Evolutionary conservation across 2,888 invertebrate species (phyloP).

Genomic region (Rapana venosa): DNA sequence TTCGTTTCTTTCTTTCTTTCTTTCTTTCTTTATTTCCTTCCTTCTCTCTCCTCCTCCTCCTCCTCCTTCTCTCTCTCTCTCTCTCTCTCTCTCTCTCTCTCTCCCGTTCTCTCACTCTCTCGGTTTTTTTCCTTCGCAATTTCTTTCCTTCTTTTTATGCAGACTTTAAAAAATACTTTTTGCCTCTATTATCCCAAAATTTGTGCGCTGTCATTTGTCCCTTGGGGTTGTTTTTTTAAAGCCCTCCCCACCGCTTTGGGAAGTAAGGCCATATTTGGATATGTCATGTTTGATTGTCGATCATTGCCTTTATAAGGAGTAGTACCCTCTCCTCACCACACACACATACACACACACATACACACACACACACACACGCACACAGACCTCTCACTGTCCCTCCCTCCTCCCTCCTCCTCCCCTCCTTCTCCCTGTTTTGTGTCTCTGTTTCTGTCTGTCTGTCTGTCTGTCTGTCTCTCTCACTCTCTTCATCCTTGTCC

Average conservation of each 20-base stretch:
- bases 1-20: not conserved
- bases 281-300: too few relatives aligned
- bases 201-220: too few relatives aligned
- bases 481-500: not conserved
- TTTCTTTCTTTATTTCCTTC: not conserved
- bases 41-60: not conserved
- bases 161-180: too few relatives aligned
- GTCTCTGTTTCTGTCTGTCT: too few relatives aligned
- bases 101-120: not conserved
- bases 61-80: not conserved
- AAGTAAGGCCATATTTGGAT: too few relatives aligned
- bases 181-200: too few relatives aligned
- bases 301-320: too few relatives aligned
- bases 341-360: slow-evolving; percentile 7
- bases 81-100: not conserved
- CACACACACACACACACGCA: too few relatives aligned
- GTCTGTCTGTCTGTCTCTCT: not conserved
- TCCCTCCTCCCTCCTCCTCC: too few relatives aligned
- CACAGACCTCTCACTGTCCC: not conserved
- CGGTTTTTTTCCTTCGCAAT: not conserved
- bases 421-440: too few relatives aligned
- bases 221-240: too few relatives aligned
- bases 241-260: too few relatives aligned
- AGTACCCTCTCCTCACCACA: not conserved
- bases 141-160: not conserved